A percentile compares a stretch with the other conserved stretches of the same genome.
These are phyloP conservation scores for Diceros bicornis DNA, from an alignment of 2,797 vertebrate species.

Conservation along the genomic window DNA sequence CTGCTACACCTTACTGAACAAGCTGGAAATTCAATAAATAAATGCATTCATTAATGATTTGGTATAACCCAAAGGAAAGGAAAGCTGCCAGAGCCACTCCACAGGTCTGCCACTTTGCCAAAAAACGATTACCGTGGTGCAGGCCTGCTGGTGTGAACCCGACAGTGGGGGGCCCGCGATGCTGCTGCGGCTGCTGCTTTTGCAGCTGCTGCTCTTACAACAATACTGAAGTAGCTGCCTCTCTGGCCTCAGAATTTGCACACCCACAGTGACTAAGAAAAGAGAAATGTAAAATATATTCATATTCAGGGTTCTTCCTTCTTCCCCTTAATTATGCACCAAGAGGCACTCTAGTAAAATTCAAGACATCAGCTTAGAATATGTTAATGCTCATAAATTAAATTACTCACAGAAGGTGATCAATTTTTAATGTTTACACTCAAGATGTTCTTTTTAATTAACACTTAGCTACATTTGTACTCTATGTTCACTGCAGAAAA, in stretches of 20 bases:
- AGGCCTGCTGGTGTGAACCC: conserved; percentile 33
- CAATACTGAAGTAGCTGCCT: background rate
- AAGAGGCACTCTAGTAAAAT: conserved; percentile 73
- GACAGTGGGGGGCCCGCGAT: background rate
- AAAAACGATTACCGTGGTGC: background rate
- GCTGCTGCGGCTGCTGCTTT: background rate
- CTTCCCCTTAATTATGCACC: conserved; percentile 70
- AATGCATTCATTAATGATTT: conserved; percentile 84
- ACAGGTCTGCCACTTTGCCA: conserved; percentile 71
- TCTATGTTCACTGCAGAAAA: conserved; percentile 79
- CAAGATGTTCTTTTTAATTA: conserved; percentile 87
- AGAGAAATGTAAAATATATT: conserved; percentile 53
- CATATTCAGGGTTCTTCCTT: conserved; percentile 57
- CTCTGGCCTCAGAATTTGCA: conserved; percentile 46
- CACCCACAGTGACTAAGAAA: conserved; percentile 32
- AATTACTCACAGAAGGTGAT: conserved; percentile 86
- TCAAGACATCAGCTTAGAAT: conserved; percentile 82
- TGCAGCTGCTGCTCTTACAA: conserved; percentile 1
- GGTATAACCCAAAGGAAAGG: conserved; percentile 74
- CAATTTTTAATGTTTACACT: conserved; percentile 88
- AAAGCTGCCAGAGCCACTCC: conserved; percentile 45
- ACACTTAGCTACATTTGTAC: conserved; percentile 83
- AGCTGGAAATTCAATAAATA: conserved; percentile 85
- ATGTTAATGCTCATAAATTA: conserved; percentile 85
- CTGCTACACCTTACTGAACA: conserved; percentile 73